Evolutionary conservation across 2,888 invertebrate species (phyloP).

Genomic region (Odontothrips loti): DNA sequence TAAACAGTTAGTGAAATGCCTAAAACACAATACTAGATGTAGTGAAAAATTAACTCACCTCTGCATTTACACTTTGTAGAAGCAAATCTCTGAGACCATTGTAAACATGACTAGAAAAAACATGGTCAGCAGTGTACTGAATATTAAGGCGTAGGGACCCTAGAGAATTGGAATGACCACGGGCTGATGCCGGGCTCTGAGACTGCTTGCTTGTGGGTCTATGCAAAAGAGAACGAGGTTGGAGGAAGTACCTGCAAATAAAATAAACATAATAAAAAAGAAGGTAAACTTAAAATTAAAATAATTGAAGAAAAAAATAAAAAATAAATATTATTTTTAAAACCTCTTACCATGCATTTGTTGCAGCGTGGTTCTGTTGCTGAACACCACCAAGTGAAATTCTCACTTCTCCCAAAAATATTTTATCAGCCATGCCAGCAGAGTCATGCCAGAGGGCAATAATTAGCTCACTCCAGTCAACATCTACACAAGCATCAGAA

Average conservation of each 20-base stretch:
- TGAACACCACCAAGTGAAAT: conserved; percentile 68
- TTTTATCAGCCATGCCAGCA: conserved; percentile 69
- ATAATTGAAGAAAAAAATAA: neutral
- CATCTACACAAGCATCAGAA: conserved; percentile 43
- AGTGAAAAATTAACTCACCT: conserved; percentile 46
- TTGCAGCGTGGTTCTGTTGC: conserved; percentile 55
- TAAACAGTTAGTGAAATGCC: conserved; percentile 24
- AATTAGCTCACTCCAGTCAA: conserved; percentile 73
- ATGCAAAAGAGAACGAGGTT: conserved; percentile 55
- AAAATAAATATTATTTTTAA: neutral
- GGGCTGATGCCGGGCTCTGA: conserved; percentile 61
- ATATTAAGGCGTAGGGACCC: conserved; percentile 81
- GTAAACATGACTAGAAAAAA: conserved; percentile 78
- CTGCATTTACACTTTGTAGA: conserved; percentile 62
- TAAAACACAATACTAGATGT: conserved; percentile 12
- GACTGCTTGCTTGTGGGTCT: conserved; percentile 41
- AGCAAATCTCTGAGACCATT: conserved; percentile 71
- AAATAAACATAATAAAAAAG: conserved; percentile 29
- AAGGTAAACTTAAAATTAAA: conserved; percentile 22
- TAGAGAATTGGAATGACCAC: conserved; percentile 59
- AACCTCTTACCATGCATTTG: conserved; percentile 68
- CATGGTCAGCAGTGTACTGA: conserved; percentile 84
- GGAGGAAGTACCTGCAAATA: conserved; percentile 66
- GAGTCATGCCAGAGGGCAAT: conserved; percentile 84
- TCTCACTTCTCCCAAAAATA: conserved; percentile 84